Evolutionary conservation across 2,797 vertebrate species (phyloP).

Genomic region (Tenualosa thibaudeaui): DNA sequence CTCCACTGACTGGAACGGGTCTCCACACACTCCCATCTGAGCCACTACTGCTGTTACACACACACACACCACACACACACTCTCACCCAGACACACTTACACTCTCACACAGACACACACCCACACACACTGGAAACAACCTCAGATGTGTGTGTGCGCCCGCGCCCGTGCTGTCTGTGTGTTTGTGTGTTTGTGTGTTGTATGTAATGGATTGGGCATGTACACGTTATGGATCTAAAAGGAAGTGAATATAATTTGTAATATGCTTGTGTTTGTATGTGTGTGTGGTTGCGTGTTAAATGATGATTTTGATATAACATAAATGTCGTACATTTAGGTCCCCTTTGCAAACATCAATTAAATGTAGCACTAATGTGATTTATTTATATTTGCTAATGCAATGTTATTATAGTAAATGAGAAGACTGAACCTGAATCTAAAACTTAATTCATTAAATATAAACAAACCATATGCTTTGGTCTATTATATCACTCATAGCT

Average conservation of each 20-base stretch:
- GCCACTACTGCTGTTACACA: not conserved
- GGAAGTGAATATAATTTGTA: not conserved
- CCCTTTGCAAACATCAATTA: not conserved
- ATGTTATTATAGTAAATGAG: not conserved
- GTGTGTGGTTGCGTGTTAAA: not conserved
- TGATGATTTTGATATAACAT: not conserved
- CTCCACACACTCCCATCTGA: constrained; percentile 18
- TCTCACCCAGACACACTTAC: no score
- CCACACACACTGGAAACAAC: not conserved
- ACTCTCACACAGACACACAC: not conserved
- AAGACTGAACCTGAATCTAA: not conserved
- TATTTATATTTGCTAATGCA: not conserved
- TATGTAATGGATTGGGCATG: not conserved
- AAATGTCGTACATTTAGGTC: not conserved
- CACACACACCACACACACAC: not conserved
- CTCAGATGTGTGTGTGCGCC: not conserved
- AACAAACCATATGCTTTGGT: not conserved
- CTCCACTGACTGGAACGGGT: constrained; percentile 38
- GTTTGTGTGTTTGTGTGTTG: not conserved
- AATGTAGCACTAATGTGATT: not conserved
- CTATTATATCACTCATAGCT: not conserved
- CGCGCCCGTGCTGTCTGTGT: not conserved
- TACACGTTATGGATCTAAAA: not conserved
- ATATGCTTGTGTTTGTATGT: not conserved
- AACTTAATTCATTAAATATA: not conserved